Base-by-base conservation (phyloP, 2,113 vertebrate species). In the Etheostoma spectabile region DNA sequence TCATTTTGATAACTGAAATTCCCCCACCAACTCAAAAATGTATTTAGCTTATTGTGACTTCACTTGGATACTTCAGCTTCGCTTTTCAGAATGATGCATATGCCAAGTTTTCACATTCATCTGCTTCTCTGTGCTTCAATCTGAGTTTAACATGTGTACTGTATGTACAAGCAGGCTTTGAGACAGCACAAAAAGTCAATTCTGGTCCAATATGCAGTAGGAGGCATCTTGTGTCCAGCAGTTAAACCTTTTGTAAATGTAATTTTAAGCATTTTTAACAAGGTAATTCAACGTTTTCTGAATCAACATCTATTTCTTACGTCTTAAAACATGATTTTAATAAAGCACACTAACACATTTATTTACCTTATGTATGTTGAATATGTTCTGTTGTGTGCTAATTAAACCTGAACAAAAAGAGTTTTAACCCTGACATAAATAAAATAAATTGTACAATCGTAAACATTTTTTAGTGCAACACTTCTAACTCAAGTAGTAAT, bases 61-160 rank as follows among this genome's bases (percentile, higher is more conserved):
- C 15, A 42, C 15, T 13, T 16, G 15, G 22, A 24, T 56, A 22
- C 53, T 53, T 27, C 33, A 59, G 12, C 45, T 61, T 48, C 56
- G 51, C 27, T n/a, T 22, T 60, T 4, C 42, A 14, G 18, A n/a
- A 21, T 14, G 6, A 45, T 21, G n/a, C 13, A 1, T 12, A 27
- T 21, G 21, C 18, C 8, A 1, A 52, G 42, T 49, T 70, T 74
- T 78, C 33, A 49, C 46, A 86, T 65, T 75, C 46, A 56, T 56
- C 66, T 62, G 21, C 30, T 53, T 52, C 27, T 38, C 51, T 55
- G 19, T 22, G 30, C 3, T 48, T 21, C n/a, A 73, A 10, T 52
- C 27, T 8, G 30, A 52, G 48, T 35, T 59, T 46, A 22, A 33
- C 13, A 8, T 14, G 3, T 30, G 22, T 27, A 19, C 24, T 42